These are phyloP conservation scores for Adineta ricciae DNA, from an alignment of 2,888 invertebrate genomes.

Conservation along the genomic window DNA sequence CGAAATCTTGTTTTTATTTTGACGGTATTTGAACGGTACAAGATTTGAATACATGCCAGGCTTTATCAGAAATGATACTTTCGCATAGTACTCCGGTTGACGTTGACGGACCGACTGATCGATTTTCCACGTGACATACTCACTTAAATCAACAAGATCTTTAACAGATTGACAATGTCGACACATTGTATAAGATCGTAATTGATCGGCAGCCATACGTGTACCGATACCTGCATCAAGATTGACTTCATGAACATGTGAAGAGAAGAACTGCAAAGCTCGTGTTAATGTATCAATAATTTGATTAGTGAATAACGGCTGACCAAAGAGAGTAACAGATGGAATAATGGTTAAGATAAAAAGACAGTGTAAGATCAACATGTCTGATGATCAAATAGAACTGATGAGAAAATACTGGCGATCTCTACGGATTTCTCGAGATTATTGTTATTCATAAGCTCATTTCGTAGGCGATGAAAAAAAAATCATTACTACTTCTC, in stretches of 20 bases:
- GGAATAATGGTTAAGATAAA: neutral
- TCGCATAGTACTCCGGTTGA: neutral
- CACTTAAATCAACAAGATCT: neutral
- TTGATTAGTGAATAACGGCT: neutral
- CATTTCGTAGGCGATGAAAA: neutral
- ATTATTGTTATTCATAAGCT: neutral
- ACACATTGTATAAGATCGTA: neutral
- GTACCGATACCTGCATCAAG: neutral
- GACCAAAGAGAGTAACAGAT: neutral
- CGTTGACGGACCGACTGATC: neutral
- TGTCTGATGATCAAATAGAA: neutral
- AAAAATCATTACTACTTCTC: neutral
- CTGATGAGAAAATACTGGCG: neutral
- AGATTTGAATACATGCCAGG: neutral
- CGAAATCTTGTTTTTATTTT: neutral
- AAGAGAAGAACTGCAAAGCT: neutral
- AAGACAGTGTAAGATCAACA: neutral
- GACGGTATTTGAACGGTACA: neutral
- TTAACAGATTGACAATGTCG: neutral
- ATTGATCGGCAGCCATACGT: neutral
- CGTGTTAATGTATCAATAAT: neutral
- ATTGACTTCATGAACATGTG: neutral
- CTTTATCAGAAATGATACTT: neutral
- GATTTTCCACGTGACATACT: neutral
- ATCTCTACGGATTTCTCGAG: neutral